Evolutionary conservation across 2,888 invertebrate species (phyloP), one percentile per base, ranked within the genome.

Genomic region (Pomacea canaliculata): DNA sequence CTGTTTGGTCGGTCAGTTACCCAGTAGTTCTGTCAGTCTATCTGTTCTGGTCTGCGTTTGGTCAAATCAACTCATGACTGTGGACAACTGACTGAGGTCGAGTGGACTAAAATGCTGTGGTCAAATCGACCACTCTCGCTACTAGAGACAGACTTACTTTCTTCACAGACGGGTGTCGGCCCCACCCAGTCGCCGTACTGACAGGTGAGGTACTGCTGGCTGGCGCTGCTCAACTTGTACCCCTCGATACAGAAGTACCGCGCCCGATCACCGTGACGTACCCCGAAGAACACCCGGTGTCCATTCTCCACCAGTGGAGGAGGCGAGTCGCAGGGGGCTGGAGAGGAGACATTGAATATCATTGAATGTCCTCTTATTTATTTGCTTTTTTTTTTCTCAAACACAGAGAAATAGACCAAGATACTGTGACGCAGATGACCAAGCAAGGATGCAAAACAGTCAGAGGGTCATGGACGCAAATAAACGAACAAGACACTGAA

Each of bases 221-320:
- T 76, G 79, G 87, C 82, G 9, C 95, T 96, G 65, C 94, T 93
- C n/a, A 98, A 91, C 79, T 94, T 94, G 89, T 93, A 99, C 0
- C 99, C 99, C 86, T 98, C 97, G 86, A 96, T 95, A 89, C 99
- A 99, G 82, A 95, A 94, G 90, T 97, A 99, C 51, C 95, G 93
- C 0, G 99, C 99, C 87, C 95, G 94, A 95, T 97, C 97, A 0
- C 97, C 97, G 88, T 99, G 99, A 81, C 97, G 96, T n/a, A 97
- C 97, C 89, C 97, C 97, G 0, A 98, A 97, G 1, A 98, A 99
- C 77, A 99, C 95, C 8, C 98, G 97, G 94, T 98, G 96, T 0
- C 99, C 98, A 86, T 97, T 95, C 74, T 95, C 94, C 0, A 99
- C 97, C 7, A 94, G 93, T 79, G 93, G 94, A 0, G 97, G 97